Percentiles rank a stretch among this genome's conserved stretches.
phyloP scores from a whole-genome alignment of 2,797 vertebrate genomes.

The Atherinosoma microstoma region DNA sequence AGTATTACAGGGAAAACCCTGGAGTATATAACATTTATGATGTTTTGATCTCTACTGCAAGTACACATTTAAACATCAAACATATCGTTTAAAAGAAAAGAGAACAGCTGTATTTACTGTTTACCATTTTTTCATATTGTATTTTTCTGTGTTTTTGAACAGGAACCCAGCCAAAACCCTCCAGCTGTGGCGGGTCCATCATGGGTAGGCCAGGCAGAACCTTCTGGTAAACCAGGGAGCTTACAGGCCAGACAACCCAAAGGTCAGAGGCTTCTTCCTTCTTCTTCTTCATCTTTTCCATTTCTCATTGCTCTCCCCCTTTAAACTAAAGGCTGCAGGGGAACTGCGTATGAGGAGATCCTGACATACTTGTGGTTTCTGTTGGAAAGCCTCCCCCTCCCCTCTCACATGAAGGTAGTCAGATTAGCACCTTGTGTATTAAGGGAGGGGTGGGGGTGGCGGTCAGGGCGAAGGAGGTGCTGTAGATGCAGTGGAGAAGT shows the following conservation, averaged over 20 bases:
- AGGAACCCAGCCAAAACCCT: conserved; percentile 67
- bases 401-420: conserved; percentile 60
- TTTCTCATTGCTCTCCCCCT: conserved; percentile 16
- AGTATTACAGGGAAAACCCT: background rate
- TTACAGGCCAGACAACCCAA: conserved; percentile 65
- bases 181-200: conserved; percentile 62
- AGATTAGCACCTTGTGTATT: conserved; percentile 73
- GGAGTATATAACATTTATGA: background rate
- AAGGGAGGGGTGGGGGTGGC: conserved; percentile 28
- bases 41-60: background rate
- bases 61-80: background rate
- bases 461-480: conserved; percentile 38
- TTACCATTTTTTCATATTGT: conserved; percentile 4
- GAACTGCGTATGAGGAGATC: conserved; percentile 2
- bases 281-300: conserved; percentile 25
- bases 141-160: conserved; percentile 37
- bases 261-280: conserved; percentile 71
- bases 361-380: conserved; percentile 56
- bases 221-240: conserved; percentile 53
- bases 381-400: conserved; percentile 37
- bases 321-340: conserved; percentile 6
- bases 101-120: background rate
- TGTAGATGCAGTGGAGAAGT: conserved; percentile 62
- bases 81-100: background rate
- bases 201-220: conserved; percentile 62